phyloP scores from a whole-genome alignment of 2,113 vertebrate species.

The Alethe castanea region DNA sequence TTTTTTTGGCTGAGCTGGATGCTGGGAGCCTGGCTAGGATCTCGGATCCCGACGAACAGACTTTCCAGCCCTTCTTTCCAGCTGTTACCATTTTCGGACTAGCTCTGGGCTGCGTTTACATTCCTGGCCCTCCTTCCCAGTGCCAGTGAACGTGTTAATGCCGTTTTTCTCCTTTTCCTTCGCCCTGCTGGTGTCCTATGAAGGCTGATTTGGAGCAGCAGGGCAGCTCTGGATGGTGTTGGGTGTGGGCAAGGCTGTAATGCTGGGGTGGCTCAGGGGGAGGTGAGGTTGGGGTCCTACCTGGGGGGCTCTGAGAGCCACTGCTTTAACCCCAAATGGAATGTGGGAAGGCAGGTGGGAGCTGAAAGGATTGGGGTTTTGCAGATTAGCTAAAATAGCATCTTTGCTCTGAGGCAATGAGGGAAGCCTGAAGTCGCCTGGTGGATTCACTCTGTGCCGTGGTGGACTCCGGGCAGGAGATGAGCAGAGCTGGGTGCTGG shows the following conservation, averaged over 20 bases:
- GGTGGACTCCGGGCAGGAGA: neutral
- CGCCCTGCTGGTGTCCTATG: fast-evolving
- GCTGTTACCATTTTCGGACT: conserved; percentile 60
- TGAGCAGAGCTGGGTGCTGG: neutral
- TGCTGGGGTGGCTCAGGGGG: fast-evolving
- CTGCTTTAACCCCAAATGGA: no score
- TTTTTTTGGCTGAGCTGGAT: neutral
- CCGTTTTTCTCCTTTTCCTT: neutral
- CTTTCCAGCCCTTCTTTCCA: conserved; percentile 39
- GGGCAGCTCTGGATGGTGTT: fast-evolving
- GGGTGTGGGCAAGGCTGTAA: neutral
- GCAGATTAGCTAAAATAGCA: neutral
- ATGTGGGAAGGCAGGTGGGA: neutral
- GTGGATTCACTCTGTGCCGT: neutral
- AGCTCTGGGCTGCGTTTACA: conserved; percentile 43
- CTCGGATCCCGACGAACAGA: neutral
- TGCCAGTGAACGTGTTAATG: neutral
- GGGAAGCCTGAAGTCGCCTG: neutral
- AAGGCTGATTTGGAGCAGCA: neutral
- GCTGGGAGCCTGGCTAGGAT: conserved; percentile 23
- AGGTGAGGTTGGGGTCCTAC: neutral
- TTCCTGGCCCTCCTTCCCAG: conserved; percentile 38
- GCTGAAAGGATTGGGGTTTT: neutral
- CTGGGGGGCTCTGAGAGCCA: neutral
- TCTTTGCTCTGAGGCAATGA: fast-evolving